A percentile compares a stretch with the other conserved stretches of the same genome.
Conservation (phyloP, 2,888 invertebrate species). For the Drosophila parthenogenetica region DNA sequence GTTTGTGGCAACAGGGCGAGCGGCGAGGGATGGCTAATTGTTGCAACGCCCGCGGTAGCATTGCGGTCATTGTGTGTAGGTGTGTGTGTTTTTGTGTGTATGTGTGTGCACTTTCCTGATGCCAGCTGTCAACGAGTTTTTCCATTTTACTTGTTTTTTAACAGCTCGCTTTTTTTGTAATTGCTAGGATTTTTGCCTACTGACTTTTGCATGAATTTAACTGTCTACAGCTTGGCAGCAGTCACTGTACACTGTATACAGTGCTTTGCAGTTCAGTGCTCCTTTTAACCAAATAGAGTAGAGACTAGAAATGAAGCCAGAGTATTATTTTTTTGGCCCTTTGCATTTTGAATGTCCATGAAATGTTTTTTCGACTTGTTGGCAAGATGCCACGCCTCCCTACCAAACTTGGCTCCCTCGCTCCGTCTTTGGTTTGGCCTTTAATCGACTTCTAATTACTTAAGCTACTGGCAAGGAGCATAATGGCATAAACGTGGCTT, state of each 20-base stretch:
- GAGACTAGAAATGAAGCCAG: not conserved
- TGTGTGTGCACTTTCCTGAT: slow-evolving; percentile 44
- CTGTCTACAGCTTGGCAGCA: slow-evolving; percentile 20
- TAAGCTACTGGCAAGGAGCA: slow-evolving; percentile 63
- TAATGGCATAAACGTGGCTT: slow-evolving; percentile 61
- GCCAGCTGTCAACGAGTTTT: slow-evolving; percentile 63
- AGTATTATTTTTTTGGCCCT: slow-evolving; percentile 61
- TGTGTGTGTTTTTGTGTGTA: slow-evolving; percentile 18
- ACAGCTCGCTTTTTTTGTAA: slow-evolving; percentile 58
- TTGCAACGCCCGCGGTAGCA: slow-evolving; percentile 65
- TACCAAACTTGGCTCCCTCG: not conserved
- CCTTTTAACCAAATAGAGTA: not conserved
- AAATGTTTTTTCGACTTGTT: slow-evolving; percentile 66
- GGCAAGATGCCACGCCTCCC: slow-evolving; percentile 43
- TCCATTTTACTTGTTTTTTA: slow-evolving; percentile 34
- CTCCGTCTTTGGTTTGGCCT: slow-evolving; percentile 21
- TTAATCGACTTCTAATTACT: slow-evolving; percentile 80
- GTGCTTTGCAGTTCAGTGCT: slow-evolving; percentile 15
- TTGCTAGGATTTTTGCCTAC: slow-evolving; percentile 69
- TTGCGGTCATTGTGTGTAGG: slow-evolving; percentile 55
- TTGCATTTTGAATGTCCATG: slow-evolving; percentile 70
- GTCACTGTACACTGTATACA: slow-evolving; percentile 20
- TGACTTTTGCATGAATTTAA: slow-evolving; percentile 60
- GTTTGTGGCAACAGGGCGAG: slow-evolving; percentile 17
- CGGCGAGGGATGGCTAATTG: slow-evolving; percentile 59